Conservation (phyloP, 2,888 invertebrate genomes). For the Geophilus truncorum region DNA sequence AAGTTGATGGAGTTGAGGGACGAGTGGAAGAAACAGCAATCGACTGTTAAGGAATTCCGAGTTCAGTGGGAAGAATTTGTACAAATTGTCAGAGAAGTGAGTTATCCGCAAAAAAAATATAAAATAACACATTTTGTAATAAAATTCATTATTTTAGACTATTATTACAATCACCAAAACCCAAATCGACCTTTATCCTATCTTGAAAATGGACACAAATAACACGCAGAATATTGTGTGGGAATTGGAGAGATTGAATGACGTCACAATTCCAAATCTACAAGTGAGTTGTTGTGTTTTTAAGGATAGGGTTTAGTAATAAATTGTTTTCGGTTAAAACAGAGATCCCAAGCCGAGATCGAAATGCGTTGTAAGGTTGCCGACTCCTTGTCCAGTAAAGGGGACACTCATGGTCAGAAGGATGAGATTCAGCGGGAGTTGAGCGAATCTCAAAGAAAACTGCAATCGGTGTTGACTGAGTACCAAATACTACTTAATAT, state of each 20-base stretch:
- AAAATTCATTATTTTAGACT: neutral
- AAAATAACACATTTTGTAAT: too few species aligned
- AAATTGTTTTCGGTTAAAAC: neutral
- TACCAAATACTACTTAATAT: slow-evolving; percentile 66
- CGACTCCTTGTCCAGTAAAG: slow-evolving; percentile 60
- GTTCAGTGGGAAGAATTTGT: slow-evolving; percentile 54
- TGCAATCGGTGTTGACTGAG: slow-evolving; percentile 63
- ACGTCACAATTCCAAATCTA: slow-evolving; percentile 34
- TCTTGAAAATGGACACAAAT: slow-evolving; percentile 61
- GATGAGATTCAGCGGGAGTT: slow-evolving; percentile 62
- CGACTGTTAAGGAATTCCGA: slow-evolving; percentile 53
- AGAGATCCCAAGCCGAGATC: slow-evolving; percentile 60
- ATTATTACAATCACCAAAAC: neutral
- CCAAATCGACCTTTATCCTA: slow-evolving; percentile 67
- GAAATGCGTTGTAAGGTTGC: slow-evolving; percentile 60
- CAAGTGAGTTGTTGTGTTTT: neutral
- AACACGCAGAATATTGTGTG: slow-evolving; percentile 57
- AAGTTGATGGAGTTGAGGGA: slow-evolving; percentile 65
- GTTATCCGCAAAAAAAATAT: too few species aligned
- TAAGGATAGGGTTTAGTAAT: neutral
- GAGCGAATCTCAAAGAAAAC: slow-evolving; percentile 60
- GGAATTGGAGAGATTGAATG: slow-evolving; percentile 52
- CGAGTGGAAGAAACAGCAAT: slow-evolving; percentile 63
- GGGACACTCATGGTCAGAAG: slow-evolving; percentile 55
- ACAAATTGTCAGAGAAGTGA: slow-evolving; percentile 65